Conservation (phyloP, 2,888 invertebrate genomes). For the Lithophane leautieri region DNA sequence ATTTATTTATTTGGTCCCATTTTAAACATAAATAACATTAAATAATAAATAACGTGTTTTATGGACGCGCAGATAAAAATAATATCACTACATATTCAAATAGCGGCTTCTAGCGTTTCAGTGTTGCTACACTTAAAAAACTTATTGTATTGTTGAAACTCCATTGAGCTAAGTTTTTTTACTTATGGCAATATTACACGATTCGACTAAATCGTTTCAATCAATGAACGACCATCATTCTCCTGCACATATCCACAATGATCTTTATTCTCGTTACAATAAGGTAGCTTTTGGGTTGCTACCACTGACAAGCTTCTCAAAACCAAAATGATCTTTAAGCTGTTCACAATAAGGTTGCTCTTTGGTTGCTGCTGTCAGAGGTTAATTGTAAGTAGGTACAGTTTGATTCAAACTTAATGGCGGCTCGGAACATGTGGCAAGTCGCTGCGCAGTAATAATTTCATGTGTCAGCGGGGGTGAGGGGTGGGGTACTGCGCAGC, state of each 20-base stretch:
- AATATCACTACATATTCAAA: slow-evolving; percentile 41
- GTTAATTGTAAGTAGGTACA: neutral
- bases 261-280: neutral
- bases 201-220: neutral
- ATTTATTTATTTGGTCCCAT: slow-evolving; percentile 68
- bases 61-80: slow-evolving; percentile 36
- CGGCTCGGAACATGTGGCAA: too few species aligned
- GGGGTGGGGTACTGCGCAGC: too few species aligned
- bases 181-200: neutral
- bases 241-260: too few species aligned
- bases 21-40: slow-evolving; percentile 64
- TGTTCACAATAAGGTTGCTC: neutral
- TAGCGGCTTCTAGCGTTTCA: slow-evolving; percentile 31
- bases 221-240: neutral
- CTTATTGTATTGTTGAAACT: slow-evolving; percentile 29
- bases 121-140: slow-evolving; percentile 28
- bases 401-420: too few species aligned
- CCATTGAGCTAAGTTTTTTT: slow-evolving; percentile 15
- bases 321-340: too few species aligned
- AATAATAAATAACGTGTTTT: slow-evolving; percentile 57
- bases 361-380: neutral
- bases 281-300: neutral
- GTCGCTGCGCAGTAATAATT: too few species aligned
- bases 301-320: too few species aligned
- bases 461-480: too few species aligned